Percentiles rank a stretch among this genome's conserved stretches.
Conservation (phyloP, 1,140 invertebrate genomes). For the Berghia stephanieae region DNA sequence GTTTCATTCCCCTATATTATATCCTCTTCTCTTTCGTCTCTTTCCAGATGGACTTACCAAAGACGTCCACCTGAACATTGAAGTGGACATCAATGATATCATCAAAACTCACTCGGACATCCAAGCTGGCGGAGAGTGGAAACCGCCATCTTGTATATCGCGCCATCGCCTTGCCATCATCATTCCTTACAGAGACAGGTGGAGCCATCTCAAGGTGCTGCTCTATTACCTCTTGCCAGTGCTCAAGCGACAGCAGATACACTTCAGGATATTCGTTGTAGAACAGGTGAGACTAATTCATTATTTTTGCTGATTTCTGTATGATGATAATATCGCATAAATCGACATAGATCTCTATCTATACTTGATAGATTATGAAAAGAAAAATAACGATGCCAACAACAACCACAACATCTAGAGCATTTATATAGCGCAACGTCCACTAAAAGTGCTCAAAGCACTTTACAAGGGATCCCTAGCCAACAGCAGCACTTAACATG, state of each 20-base stretch:
- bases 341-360: too few relatives aligned
- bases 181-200: slow-evolving; percentile 77
- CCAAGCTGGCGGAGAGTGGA: slow-evolving; percentile 44
- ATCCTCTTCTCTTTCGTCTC: not conserved
- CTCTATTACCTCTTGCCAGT: slow-evolving; percentile 90
- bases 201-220: slow-evolving; percentile 81
- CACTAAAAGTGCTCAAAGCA: too few relatives aligned
- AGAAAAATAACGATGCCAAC: too few relatives aligned
- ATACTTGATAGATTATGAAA: too few relatives aligned
- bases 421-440: too few relatives aligned
- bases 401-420: too few relatives aligned
- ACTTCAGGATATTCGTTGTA: slow-evolving; percentile 91
- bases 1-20: too few relatives aligned
- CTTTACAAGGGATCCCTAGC: too few relatives aligned
- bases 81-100: slow-evolving; percentile 30
- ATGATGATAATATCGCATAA: too few relatives aligned
- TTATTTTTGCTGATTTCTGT: too few relatives aligned
- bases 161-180: slow-evolving; percentile 57
- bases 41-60: slow-evolving; percentile 24
- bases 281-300: slow-evolving; percentile 85
- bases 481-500: too few relatives aligned
- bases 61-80: not conserved
- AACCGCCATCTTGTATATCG: slow-evolving; percentile 48
- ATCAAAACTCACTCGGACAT: slow-evolving; percentile 38
- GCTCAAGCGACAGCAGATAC: slow-evolving; percentile 85